Conservation (phyloP, 2,888 invertebrate species). For the Didymodactylos carnosus region DNA sequence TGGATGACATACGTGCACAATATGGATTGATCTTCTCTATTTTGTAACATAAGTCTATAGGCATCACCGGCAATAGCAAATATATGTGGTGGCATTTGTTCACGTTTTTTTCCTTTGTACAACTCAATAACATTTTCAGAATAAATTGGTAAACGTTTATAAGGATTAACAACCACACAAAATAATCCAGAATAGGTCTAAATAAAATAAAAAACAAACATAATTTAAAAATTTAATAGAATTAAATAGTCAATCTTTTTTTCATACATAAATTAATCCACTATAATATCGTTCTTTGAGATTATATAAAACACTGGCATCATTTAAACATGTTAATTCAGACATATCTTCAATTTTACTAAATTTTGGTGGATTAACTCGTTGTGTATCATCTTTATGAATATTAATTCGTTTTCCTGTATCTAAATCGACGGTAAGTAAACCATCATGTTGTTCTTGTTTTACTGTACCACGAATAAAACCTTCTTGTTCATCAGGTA, state of each 20-base stretch:
- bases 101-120: slow-evolving; percentile 96
- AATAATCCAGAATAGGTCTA: slow-evolving; percentile 99
- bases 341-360: slow-evolving; percentile 99
- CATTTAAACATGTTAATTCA: slow-evolving; percentile 93
- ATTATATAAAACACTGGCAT: slow-evolving; percentile 96
- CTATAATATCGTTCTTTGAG: slow-evolving; percentile 98
- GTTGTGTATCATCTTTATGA: slow-evolving; percentile 91
- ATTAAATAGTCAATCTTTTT: not conserved
- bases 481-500: slow-evolving; percentile 86
- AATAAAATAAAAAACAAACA: no score
- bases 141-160: slow-evolving; percentile 94
- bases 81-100: slow-evolving; percentile 97
- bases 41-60: slow-evolving; percentile 97
- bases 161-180: slow-evolving; percentile 98
- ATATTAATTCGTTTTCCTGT: slow-evolving; percentile 77
- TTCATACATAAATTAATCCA: slow-evolving; percentile 96
- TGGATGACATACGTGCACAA: slow-evolving; percentile 58
- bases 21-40: slow-evolving; percentile 97
- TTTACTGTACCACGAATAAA: slow-evolving; percentile 91
- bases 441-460: slow-evolving; percentile 62
- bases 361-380: slow-evolving; percentile 99
- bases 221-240: not conserved
- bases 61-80: slow-evolving; percentile 98
- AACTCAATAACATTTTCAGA: slow-evolving; percentile 97
- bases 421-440: slow-evolving; percentile 76